Conservation (phyloP, 2,113 vertebrate genomes). For the Ceyx melanurus region DNA sequence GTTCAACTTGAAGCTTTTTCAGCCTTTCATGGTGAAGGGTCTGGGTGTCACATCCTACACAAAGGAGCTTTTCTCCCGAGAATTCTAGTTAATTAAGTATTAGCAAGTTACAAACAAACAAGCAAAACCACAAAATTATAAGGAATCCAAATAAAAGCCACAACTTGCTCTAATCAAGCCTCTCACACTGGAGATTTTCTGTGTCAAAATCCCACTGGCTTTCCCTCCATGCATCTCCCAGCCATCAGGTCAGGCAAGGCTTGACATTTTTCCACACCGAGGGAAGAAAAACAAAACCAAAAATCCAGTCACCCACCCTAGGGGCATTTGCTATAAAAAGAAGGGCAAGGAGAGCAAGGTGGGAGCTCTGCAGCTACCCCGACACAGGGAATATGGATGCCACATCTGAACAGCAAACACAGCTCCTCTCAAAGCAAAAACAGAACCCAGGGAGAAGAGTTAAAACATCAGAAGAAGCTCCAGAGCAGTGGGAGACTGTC, state of each 20-base stretch:
- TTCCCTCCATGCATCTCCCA: not conserved
- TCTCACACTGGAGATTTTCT: not conserved
- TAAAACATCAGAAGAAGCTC: not conserved
- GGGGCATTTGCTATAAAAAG: not conserved
- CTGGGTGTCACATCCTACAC: not conserved
- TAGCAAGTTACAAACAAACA: slow-evolving; percentile 37
- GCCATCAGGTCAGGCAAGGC: not conserved
- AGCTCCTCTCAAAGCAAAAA: not conserved
- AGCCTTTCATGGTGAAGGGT: not conserved
- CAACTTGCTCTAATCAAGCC: slow-evolving; percentile 9
- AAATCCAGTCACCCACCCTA: not conserved
- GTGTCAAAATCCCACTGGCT: not conserved
- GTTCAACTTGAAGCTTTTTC: not conserved
- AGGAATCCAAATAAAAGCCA: slow-evolving; percentile 2
- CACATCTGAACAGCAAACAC: not conserved
- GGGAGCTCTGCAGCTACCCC: not conserved
- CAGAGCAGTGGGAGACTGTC: not conserved
- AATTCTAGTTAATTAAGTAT: slow-evolving; percentile 1
- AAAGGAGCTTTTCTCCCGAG: slow-evolving; percentile 13
- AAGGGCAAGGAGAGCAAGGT: not conserved
- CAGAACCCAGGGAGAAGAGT: not conserved
- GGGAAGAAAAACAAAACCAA: not conserved
- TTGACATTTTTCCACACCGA: not conserved
- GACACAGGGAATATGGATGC: not conserved
- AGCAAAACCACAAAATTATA: slow-evolving; percentile 17